These are phyloP conservation scores for Panurus biarmicus DNA, from an alignment of 2,113 vertebrate genomes.

Conservation along the genomic window DNA sequence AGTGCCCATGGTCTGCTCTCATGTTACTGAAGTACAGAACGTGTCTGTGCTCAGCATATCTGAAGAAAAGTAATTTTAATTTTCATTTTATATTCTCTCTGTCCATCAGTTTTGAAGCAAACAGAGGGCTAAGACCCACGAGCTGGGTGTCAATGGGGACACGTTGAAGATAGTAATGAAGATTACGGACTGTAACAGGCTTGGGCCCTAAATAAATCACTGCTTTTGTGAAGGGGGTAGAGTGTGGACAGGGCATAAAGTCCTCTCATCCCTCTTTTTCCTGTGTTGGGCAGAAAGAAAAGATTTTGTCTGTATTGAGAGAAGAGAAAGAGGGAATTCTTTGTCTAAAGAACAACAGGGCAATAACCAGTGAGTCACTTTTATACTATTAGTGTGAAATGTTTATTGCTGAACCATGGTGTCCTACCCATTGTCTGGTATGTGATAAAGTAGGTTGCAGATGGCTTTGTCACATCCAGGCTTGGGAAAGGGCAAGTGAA, in stretches of 20 bases:
- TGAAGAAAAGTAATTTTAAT: neutral
- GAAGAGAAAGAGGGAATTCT: neutral
- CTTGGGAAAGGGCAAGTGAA: neutral
- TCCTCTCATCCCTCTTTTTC: neutral
- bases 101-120: neutral
- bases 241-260: neutral
- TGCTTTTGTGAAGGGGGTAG: neutral
- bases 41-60: neutral
- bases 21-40: neutral
- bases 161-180: neutral
- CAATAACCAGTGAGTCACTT: slow-evolving; percentile 34
- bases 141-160: neutral
- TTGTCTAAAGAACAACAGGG: slow-evolving; percentile 13
- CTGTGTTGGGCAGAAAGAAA: neutral
- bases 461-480: neutral
- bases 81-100: neutral
- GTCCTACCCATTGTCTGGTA: neutral
- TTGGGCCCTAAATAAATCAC: neutral
- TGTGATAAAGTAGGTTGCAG: slow-evolving; percentile 22
- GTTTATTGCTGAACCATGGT: neutral
- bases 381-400: neutral
- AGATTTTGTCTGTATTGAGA: neutral
- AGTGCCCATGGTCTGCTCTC: neutral
- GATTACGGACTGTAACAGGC: neutral
- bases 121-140: neutral